A percentile compares a stretch with the other conserved stretches of the same genome.
Conservation (phyloP, 2,113 vertebrate genomes). For the Aptenodytes patagonicus region DNA sequence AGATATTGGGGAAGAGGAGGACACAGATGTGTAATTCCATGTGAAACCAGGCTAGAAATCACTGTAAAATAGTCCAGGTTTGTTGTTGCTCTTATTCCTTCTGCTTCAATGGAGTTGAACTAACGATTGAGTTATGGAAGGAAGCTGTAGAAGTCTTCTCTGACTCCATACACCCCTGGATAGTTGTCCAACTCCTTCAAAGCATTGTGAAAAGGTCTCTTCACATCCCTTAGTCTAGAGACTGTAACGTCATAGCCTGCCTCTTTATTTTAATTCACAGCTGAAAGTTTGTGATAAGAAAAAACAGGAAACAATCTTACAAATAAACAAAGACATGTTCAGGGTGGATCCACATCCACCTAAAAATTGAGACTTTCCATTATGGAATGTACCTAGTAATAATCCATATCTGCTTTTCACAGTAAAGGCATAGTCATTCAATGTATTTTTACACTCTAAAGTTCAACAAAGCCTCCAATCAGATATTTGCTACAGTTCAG, state of each 20-base stretch:
- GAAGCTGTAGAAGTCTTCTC: neutral
- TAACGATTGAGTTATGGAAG: neutral
- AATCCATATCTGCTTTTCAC: conserved; percentile 13
- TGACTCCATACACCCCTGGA: neutral
- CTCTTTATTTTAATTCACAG: conserved; percentile 29
- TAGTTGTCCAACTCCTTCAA: neutral
- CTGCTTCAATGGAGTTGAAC: neutral
- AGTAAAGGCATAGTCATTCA: neutral
- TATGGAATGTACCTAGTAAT: conserved; percentile 3
- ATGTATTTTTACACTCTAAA: neutral
- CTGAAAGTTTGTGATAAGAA: conserved; percentile 66
- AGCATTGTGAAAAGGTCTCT: neutral
- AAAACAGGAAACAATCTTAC: conserved; percentile 60
- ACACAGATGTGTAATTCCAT: neutral
- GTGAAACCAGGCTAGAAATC: neutral
- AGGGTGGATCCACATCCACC: conserved; percentile 23
- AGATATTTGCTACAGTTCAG: neutral
- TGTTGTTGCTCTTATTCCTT: neutral
- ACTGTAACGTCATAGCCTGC: neutral
- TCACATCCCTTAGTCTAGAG: neutral
- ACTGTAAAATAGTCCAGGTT: neutral
- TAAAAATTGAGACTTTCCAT: conserved; percentile 34
- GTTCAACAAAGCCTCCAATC: neutral
- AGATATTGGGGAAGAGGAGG: neutral
- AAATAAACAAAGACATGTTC: conserved; percentile 61